Base-by-base conservation (phyloP, 2,113 vertebrate genomes). In the Amphilophus citrinellus region DNA sequence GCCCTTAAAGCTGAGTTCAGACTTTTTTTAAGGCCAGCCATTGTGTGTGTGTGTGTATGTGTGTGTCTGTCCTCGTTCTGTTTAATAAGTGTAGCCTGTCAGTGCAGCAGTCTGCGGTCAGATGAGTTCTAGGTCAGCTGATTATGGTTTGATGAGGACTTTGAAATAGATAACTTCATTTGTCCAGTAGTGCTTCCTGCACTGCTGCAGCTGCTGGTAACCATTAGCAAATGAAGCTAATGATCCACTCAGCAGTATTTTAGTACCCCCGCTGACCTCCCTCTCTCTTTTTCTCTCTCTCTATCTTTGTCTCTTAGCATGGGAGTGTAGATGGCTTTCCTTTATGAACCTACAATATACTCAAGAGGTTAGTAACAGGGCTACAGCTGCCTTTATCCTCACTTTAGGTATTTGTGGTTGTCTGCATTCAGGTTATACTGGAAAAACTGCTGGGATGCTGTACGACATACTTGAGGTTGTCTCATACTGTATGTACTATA, bases 171-270 rank as follows among this genome's bases (percentile, higher is more conserved):
- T 86, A 85, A 87, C 79, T 87, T 85, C 4, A 86, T 88, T 88
- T 87, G 79, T 58, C 56, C 15, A 27, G 61, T 65, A 71, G 53
- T 59, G 79, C 60, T 65, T 8, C 9, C 47, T 39, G 76, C 68
- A 37, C 79, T 7, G 80, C 79, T 76, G 78, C 79, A 76, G 78
- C 77, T 63, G 84, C 77, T 88, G 86, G 66, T 92, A 87, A 91
- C 92, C 91, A 93, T 95, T 95, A 95, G 93, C 94, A 93, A 94
- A 95, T 94, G 93, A 94, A 92, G 76, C 86, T 90, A 92, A 91
- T 91, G 87, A 92, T 90, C 89, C 87, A 92, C 90, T 94, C 90
- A 87, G 91, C 87, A 79, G 76, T 32, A 77, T 82, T 90, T 91
- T 87, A 91, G 65, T 77, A 53, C 82, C 77, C 61, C 56, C 86